phyloP scores from a whole-genome alignment of 2,113 vertebrate genomes.

The Trogon melanurus region DNA sequence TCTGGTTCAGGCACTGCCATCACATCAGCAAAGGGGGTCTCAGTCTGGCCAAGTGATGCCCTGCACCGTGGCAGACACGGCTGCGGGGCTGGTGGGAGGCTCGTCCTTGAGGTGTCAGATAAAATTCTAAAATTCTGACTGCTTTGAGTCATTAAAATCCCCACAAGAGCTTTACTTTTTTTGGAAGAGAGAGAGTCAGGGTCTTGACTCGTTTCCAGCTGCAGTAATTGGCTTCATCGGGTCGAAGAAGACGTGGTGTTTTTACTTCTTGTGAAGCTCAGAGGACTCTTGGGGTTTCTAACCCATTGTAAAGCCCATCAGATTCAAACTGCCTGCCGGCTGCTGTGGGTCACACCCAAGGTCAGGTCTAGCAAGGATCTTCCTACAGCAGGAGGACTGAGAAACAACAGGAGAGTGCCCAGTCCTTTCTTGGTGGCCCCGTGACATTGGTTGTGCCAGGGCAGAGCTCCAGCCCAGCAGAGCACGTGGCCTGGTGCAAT shows the following conservation, averaged over 20 bases:
- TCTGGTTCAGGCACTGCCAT: not conserved
- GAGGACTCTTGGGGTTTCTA: not conserved
- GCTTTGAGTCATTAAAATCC: not conserved
- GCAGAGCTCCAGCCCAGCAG: not conserved
- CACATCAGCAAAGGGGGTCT: not conserved
- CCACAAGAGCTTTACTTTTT: not conserved
- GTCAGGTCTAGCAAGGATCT: not conserved
- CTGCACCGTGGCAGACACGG: fast-evolving
- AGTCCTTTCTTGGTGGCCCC: not conserved
- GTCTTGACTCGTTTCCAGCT: not conserved
- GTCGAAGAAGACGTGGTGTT: not conserved
- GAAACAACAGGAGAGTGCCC: not conserved
- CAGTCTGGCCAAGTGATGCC: not conserved
- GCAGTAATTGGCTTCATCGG: not conserved
- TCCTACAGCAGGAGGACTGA: not conserved
- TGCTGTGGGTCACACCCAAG: fast-evolving
- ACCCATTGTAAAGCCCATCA: not conserved
- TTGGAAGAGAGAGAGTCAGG: not conserved
- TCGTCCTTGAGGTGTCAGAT: not conserved
- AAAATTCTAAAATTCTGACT: not conserved
- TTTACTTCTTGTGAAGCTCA: not conserved
- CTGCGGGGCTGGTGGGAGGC: not conserved
- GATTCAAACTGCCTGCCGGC: not conserved
- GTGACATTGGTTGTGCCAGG: not conserved
- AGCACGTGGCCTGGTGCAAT: fast-evolving